Conservation (phyloP, 2,113 vertebrate species). For the Peromyscus californicus region DNA sequence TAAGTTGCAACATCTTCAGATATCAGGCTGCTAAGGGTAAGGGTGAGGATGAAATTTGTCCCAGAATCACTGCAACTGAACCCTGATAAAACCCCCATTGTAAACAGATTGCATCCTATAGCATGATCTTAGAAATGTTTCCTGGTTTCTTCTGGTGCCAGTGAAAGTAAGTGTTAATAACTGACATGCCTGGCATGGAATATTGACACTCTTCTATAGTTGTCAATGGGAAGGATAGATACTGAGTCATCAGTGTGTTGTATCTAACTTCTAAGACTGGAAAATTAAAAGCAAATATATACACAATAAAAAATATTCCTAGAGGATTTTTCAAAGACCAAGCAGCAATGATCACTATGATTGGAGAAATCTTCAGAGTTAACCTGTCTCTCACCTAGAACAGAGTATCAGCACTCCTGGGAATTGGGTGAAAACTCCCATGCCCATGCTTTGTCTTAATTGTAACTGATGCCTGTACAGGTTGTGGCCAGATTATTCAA, state of each 20-base stretch:
- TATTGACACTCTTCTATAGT: not conserved
- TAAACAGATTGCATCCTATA: not conserved
- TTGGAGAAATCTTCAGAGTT: not conserved
- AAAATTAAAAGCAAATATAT: not conserved
- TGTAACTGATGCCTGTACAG: not conserved
- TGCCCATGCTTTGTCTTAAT: not conserved
- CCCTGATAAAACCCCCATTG: not conserved
- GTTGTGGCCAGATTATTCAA: not conserved
- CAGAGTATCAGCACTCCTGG: not conserved
- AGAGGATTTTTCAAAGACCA: not conserved
- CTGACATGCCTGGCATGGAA: not conserved
- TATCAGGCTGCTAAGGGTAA: not conserved
- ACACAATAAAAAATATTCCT: not conserved
- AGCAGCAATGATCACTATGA: not conserved
- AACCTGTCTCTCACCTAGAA: not conserved
- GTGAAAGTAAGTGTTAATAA: not conserved
- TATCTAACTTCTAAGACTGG: not conserved
- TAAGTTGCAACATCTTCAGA: not conserved
- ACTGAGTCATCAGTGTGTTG: not conserved
- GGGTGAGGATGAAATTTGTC: not conserved
- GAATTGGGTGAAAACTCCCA: not conserved
- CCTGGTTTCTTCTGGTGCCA: not conserved
- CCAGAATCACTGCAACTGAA: not conserved
- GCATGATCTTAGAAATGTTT: not conserved
- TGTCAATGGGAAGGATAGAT: not conserved